Conservation (phyloP, 2,797 vertebrate species). For the Agapornis canus region DNA sequence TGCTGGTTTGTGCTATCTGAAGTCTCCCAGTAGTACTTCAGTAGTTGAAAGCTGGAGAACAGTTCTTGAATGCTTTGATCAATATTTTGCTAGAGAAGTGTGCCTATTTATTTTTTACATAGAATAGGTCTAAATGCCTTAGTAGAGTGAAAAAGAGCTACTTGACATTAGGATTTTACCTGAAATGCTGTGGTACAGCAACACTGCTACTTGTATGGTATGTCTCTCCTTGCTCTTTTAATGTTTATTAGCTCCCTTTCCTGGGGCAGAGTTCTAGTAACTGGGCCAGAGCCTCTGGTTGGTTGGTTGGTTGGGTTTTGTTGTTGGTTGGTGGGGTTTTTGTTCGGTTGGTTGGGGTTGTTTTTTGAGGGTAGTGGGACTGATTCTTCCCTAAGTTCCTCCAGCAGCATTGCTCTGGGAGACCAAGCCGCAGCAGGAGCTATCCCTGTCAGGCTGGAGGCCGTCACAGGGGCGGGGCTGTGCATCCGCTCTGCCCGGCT, state of each 20-base stretch:
- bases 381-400: neutral
- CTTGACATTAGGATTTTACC: rapidly evolving
- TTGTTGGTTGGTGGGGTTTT: too few species aligned
- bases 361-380: too few species aligned
- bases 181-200: neutral
- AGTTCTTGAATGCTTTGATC: neutral
- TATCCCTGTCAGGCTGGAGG: neutral
- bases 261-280: neutral
- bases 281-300: neutral
- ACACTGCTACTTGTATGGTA: rapidly evolving
- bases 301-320: too few species aligned
- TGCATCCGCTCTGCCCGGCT: too few species aligned
- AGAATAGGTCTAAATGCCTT: neutral
- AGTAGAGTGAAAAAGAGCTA: neutral
- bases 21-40: neutral
- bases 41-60: neutral
- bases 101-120: neutral
- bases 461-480: too few species aligned
- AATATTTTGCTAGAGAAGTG: neutral
- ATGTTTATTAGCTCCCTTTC: neutral
- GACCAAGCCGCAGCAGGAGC: neutral
- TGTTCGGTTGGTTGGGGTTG: too few species aligned
- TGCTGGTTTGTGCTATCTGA: neutral
- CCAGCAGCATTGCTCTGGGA: neutral
- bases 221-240: neutral